These are phyloP conservation scores for Bergia puertoricense DNA, from an alignment of 92 coral and sea anemone species.

Conservation along the genomic window DNA sequence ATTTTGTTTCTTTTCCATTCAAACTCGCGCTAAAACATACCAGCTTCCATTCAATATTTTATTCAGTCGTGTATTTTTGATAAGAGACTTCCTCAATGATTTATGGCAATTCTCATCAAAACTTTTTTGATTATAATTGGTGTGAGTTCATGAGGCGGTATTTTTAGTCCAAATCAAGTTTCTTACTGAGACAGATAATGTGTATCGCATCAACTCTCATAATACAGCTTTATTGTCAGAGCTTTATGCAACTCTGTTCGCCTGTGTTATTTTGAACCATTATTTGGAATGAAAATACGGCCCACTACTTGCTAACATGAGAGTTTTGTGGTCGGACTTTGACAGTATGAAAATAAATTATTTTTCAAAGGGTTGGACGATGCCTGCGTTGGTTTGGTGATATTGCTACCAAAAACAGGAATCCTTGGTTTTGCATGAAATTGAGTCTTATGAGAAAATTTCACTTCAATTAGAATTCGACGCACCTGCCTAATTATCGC, in stretches of 20 bases:
- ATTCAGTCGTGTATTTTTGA: neutral
- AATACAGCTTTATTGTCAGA: neutral
- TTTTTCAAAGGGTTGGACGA: neutral
- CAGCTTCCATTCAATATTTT: neutral
- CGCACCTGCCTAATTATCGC: constrained; percentile 67
- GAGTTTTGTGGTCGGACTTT: neutral
- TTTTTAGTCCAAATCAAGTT: neutral
- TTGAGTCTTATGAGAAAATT: constrained; percentile 58
- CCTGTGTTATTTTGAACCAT: neutral
- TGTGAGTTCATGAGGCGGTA: neutral
- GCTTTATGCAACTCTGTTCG: neutral
- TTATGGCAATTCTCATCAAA: neutral
- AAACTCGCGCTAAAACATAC: neutral
- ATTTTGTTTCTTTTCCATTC: neutral
- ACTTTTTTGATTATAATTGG: neutral
- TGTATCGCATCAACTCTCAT: neutral
- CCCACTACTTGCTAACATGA: neutral
- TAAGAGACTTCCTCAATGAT: neutral
- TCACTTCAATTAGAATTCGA: constrained; percentile 50
- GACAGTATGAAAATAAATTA: neutral
- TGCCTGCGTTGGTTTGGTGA: neutral
- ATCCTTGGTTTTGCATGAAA: constrained; percentile 3
- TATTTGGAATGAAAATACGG: neutral
- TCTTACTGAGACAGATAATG: neutral
- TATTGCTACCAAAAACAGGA: neutral